These are phyloP conservation scores for Onychostoma macrolepis DNA, from an alignment of 2,113 vertebrate species.

Conservation along the genomic window DNA sequence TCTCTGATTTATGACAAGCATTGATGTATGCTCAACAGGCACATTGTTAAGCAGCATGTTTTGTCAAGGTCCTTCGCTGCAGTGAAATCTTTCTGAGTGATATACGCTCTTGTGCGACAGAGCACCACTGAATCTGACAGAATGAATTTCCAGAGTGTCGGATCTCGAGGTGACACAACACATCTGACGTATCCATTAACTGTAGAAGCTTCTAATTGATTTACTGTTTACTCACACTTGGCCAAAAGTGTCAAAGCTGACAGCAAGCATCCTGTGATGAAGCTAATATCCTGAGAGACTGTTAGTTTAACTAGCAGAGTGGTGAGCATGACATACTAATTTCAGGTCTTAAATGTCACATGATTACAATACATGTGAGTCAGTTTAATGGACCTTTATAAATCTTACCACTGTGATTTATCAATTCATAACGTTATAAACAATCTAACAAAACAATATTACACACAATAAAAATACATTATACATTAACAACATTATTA, in stretches of 20 bases:
- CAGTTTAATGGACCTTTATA: neutral
- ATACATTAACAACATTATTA: neutral
- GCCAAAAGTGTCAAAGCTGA: constrained; percentile 16
- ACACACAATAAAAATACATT: neutral
- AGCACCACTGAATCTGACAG: constrained; percentile 4
- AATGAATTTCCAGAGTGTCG: neutral
- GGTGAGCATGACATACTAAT: neutral
- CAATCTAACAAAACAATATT: neutral
- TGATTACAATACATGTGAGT: neutral
- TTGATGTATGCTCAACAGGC: constrained; percentile 38
- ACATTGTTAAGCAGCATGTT: constrained; percentile 35
- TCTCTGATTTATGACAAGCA: constrained; percentile 41
- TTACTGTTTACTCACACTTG: constrained; percentile 27
- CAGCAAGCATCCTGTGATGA: constrained; percentile 17
- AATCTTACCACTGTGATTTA: neutral
- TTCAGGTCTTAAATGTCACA: neutral
- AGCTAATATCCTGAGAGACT: constrained; percentile 41
- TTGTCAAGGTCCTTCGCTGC: constrained; percentile 1
- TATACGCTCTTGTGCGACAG: neutral
- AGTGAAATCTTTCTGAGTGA: constrained; percentile 4
- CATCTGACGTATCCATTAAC: neutral
- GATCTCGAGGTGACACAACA: constrained; percentile 2
- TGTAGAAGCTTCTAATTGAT: neutral
- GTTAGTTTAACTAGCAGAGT: neutral
- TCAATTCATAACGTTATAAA: neutral